Evolutionary conservation across 2,888 invertebrate species (phyloP).

Genomic region (Leistus spinibarbis): DNA sequence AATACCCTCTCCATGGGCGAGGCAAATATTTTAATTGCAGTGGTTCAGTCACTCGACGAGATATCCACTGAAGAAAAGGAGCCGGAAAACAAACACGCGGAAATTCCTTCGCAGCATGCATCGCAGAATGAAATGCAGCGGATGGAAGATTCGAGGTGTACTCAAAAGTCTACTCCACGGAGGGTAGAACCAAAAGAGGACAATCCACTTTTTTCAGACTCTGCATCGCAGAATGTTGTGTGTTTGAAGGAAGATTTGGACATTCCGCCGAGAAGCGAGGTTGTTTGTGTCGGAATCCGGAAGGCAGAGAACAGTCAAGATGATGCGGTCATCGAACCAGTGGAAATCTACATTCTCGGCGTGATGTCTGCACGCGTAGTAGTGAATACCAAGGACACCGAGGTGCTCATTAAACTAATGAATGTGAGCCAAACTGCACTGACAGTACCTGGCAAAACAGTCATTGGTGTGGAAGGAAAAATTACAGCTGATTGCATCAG

Average conservation of each 20-base stretch:
- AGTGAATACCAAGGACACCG: neutral
- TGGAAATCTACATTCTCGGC: conserved; percentile 2
- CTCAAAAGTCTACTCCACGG: neutral
- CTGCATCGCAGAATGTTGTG: neutral
- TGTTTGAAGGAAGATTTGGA: conserved; percentile 5
- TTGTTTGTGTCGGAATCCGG: neutral
- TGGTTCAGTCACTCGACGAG: neutral
- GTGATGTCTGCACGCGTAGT: conserved; percentile 13
- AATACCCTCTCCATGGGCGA: neutral
- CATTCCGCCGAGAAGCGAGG: conserved; percentile 14
- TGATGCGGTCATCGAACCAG: conserved; percentile 1
- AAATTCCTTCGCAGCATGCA: neutral
- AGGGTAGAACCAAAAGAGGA: neutral
- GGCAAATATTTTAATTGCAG: neutral
- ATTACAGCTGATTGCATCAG: neutral
- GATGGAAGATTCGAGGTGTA: neutral
- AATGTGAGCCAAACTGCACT: conserved; percentile 3
- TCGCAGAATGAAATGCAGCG: neutral
- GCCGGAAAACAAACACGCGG: neutral
- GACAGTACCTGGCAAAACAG: neutral
- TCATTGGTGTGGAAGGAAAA: neutral
- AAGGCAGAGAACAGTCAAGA: neutral
- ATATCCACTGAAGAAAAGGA: neutral
- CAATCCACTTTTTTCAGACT: neutral
- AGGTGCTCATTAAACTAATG: conserved; percentile 14